Base-by-base conservation (phyloP, 2,113 vertebrate genomes). In the Calidris pygmaea region DNA sequence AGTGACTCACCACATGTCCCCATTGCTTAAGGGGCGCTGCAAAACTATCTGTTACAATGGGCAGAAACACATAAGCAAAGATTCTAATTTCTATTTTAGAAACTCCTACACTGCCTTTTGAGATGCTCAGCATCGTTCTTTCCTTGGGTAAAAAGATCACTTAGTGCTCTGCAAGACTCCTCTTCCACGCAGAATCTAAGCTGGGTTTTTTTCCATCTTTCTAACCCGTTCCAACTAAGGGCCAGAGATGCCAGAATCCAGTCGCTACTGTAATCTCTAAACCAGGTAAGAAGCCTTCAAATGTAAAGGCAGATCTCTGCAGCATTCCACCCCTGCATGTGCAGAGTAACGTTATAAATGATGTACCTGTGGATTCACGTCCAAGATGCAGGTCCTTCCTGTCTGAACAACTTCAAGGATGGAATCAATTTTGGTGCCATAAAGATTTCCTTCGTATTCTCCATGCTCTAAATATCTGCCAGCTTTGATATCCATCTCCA, bases 391-490 rank as follows among this genome's bases (percentile, higher is more conserved):
- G 45, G 99, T 99, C 32, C 99, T 97, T 66, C 99, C 98, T 5
- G 99, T 98, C 39, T 98, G 94, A 90, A 99, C 99, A 94, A 99
- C 99, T 96, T 99, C 98, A 59, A 99, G 99, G 90, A 99, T 99
- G 21, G 99, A 99, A 97, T 99, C 98, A 7, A 99, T 99, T 97
- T 99, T 99, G 85, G 99, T 99, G 93, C 99, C 99, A 35, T 99
- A 99, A 85, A 99, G 98, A 97, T 99, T 99, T 75, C 98, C 99
- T 92, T 99, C 99, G 41, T 99, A 99, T 84, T 99, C 99, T 21
- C 99, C 99, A 52, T 99, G 99, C 96, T 99, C 99, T 96, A 99
- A 97, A 79, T 99, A 99, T 52, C 98, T 98, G 77, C 99, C 98
- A 87, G 98, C 98, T 97, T 99, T 99, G 95, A 99, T 98, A 97